Base-by-base conservation (phyloP, 2,797 vertebrate genomes). In the Thripadectes ignobilis region DNA sequence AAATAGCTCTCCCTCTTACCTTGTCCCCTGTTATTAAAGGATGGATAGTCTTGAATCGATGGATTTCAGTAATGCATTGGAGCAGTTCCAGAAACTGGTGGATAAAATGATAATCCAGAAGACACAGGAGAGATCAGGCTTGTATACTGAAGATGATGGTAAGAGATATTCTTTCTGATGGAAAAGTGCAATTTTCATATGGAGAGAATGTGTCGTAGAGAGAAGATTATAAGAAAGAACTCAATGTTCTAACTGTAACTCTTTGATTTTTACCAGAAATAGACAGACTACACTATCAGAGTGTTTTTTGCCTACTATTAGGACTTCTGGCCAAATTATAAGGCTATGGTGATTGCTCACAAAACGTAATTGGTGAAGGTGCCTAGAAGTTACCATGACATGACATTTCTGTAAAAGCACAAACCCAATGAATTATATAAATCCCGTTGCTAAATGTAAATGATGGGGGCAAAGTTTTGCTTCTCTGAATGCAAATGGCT, bases 61-160 rank as follows among this genome's bases (percentile, higher is more conserved):
- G n/a, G 89, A 45, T 79, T 98, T 98, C 95, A 96, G 59, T 86
- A 24, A 26, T 45, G 66, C 96, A 71, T 94, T 98, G 89, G 76
- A 88, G 26, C 62, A 74, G 26, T 97, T 98, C 84, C 84, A 97
- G 85, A 52, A 85, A 46, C 63, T 98, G 92, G 83, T 97, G 65
- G 97, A 97, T 89, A 80, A 62, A 61, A 74, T 71, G 29, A 87
- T 93, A 10, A 43, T 38, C 34, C 97, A 96, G 92, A 98, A 97
- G 85, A 97, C 43, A 76, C 95, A 97, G 19, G 93, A 97, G 89
- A 96, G 39, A 95, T 89, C 97, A 71, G 97, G 91, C 41, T 32
- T 96, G 41, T 72, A 54, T 62, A 30, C 80, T 69, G 83, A 88
- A 63, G 97, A 96, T 79, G 87, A 96, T 62, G 97, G 97, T 98